Evolutionary conservation across 2,797 vertebrate genomes (phyloP).

Genomic region (Chrysolophus pictus): DNA sequence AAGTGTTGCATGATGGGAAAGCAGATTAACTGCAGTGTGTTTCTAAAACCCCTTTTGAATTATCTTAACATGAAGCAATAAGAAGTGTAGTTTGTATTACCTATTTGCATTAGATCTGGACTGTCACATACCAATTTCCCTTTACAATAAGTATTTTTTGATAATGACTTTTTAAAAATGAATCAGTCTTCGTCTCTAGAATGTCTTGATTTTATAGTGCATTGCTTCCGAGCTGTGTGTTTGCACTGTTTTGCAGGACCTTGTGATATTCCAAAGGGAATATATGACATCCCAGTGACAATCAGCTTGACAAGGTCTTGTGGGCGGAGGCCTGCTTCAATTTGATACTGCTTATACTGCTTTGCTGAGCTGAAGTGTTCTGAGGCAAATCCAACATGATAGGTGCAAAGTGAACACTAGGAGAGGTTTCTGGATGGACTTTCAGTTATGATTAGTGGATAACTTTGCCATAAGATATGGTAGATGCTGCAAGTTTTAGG

Average conservation of each 20-base stretch:
- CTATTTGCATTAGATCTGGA: neutral
- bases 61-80: neutral
- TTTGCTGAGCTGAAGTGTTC: neutral
- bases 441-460: neutral
- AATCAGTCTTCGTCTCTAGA: neutral
- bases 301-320: neutral
- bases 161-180: neutral
- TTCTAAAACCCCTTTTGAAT: neutral
- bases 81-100: neutral
- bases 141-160: neutral
- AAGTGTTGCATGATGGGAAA: neutral
- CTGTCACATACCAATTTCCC: neutral
- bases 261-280: neutral
- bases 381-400: neutral
- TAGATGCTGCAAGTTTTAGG: neutral
- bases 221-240: neutral
- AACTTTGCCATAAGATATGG: neutral
- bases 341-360: neutral
- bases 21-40: neutral
- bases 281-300: neutral
- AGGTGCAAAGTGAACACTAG: neutral
- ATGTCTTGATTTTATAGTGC: neutral
- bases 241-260: neutral
- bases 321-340: neutral
- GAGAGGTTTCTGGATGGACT: neutral